Evolutionary conservation across 2,888 invertebrate species (phyloP), one percentile per base, ranked within the genome.

Genomic region (Pterostichus niger): DNA sequence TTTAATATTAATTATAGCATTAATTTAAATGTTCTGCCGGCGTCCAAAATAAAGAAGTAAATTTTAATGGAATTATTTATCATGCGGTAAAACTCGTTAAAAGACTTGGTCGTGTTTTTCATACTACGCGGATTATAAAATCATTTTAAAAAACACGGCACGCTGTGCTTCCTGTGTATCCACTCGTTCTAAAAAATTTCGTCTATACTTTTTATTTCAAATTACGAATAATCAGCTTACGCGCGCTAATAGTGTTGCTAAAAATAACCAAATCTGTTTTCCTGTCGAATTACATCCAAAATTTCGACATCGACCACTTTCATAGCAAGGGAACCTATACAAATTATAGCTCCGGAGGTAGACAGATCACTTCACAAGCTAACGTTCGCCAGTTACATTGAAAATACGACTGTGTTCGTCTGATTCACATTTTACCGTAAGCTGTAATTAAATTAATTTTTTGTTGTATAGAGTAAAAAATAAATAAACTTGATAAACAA

Each of bases 1-100:
- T 64, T 64, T 64, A 64, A 64, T 64, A 64, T 64, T 64, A 64
- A 64, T 64, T 64, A 64, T 40, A 64, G 64, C 64, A 64, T 64
- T 40, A 64, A 40, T 64, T 64, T 64, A 40, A 64, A 64, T 64
- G 40, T 64, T 64, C 64, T 64, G 15, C 64, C n/a, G 31, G 40
- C 40, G 64, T 64, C 40, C 61, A 13, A 64, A 40, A 64, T 64
- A 64, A 64, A 15, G 64, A 64, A 64, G 64, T 64, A 64, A 64
- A 64, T 64, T 64, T 64, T 64, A 64, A 64, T 64, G 64, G 40
- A 64, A 64, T 64, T 64, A 64, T 64, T 64, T 40, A 64, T 64
- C 64, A 64, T 64, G 64, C 64, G 64, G 40, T 33, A 40, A 64
- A 64, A 64, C 64, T 64, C 64, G 64, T 64, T 64, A 15, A 35